A percentile compares a stretch with the other conserved stretches of the same genome.
Conservation (phyloP, 2,113 vertebrate genomes). For the Centropristis striata region DNA sequence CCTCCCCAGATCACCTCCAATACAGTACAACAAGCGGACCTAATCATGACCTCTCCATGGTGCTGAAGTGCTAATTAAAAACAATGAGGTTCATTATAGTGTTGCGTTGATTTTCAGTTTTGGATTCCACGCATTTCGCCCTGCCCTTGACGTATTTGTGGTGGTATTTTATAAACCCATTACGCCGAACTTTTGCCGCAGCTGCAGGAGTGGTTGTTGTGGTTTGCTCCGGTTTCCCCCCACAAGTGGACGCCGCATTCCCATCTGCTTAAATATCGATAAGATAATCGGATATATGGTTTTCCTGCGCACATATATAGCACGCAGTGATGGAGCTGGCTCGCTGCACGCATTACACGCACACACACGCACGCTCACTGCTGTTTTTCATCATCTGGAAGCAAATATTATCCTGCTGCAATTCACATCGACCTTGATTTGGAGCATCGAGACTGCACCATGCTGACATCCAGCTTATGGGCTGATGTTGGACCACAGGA, state of each 20-base stretch:
- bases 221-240: constrained; percentile 47
- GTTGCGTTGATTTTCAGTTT: background rate
- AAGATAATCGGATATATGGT: constrained; percentile 47
- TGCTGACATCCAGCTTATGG: constrained; percentile 62
- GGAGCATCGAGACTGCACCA: constrained; percentile 76
- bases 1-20: background rate
- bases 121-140: constrained; percentile 31
- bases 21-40: constrained; percentile 4
- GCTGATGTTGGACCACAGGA: constrained; percentile 58
- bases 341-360: constrained; percentile 4
- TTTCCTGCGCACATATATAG: constrained; percentile 26
- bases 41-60: constrained; percentile 73
- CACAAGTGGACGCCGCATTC: constrained; percentile 66
- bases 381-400: constrained; percentile 28
- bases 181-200: constrained; percentile 79
- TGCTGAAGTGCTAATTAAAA: constrained; percentile 69
- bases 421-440: constrained; percentile 80
- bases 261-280: constrained; percentile 58
- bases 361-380: background rate
- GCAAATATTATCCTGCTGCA: constrained; percentile 43
- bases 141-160: constrained; percentile 49
- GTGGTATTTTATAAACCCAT: constrained; percentile 52
- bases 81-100: constrained; percentile 1
- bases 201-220: constrained; percentile 77
- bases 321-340: constrained; percentile 21